phyloP scores from a whole-genome alignment of 2,113 vertebrate species.

The Rostratula benghalensis region DNA sequence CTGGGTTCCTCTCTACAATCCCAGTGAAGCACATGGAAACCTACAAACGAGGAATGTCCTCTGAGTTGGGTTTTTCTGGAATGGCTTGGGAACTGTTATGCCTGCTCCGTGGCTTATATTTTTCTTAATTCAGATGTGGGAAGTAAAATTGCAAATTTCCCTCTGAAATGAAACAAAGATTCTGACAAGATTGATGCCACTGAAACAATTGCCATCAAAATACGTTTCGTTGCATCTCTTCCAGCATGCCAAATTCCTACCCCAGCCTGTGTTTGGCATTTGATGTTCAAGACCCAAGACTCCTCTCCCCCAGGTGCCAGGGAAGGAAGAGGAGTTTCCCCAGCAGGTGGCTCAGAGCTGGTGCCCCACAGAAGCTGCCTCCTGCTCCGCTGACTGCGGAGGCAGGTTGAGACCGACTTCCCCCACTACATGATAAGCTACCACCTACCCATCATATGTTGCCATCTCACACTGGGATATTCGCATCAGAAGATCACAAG shows the following conservation, averaged over 20 bases:
- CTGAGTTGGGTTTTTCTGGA: neutral
- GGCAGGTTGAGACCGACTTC: neutral
- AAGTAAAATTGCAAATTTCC: neutral
- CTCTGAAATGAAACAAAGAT: neutral
- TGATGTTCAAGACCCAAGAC: neutral
- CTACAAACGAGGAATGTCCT: fast-evolving
- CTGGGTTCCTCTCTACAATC: neutral
- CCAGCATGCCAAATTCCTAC: neutral
- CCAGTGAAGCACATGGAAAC: neutral
- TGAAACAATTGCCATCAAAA: neutral
- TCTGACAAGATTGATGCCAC: neutral
- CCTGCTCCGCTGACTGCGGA: neutral
- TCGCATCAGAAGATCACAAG: neutral
- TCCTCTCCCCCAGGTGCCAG: neutral
- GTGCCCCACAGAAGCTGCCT: neutral
- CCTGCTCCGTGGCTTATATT: neutral
- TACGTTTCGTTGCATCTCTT: neutral
- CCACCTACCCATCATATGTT: neutral
- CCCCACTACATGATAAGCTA: neutral
- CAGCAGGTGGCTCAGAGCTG: neutral
- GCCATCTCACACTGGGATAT: neutral
- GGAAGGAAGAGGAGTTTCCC: neutral
- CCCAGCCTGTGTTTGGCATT: neutral
- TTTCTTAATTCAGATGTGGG: neutral
- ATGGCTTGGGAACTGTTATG: neutral